Evolutionary conservation across 2,888 invertebrate species (phyloP), one percentile per base, ranked within the genome.

Genomic region (Eilema depressum): DNA sequence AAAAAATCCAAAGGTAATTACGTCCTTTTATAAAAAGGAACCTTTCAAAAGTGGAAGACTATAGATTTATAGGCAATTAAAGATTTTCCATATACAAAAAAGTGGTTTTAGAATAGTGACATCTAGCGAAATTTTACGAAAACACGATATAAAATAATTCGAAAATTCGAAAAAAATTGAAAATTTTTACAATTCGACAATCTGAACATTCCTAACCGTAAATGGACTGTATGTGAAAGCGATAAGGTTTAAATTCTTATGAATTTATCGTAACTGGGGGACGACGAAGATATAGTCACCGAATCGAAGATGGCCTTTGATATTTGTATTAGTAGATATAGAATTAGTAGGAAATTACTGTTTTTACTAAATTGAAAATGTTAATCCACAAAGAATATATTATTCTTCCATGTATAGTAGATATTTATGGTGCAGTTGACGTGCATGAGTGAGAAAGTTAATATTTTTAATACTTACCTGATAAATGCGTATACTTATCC

Each of bases 341-440:
- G 65, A 68, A 70, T 67, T 73, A 47, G 75, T 83, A 79, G 78
- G 64, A 60, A 79, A 75, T 71, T 75, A 81, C 75, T 57, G 70
- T 79, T 79, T 75, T 71, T 75, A 80, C 79, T 74, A 71, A 75
- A 78, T 65, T 81, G 72, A 71, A n/a, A 66, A 76, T 74, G 66
- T 78, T 83, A 83, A 74, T 80, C 72, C 62, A 78, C 78, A 81
- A 74, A 81, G 81, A 81, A 70, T 82, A 82, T 81, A 82, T 82
- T 81, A 80, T 82, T 81, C 81, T 81, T 81, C 83, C 73, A 73
- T 78, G 78, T 81, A 81, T 75, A 74, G 73, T 81, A 78, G 74
- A 65, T 74, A 75, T 77, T 71, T 76, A 67, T 73, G 69, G 17
- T 30, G 69, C 59, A 0, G 37, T 37, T 37, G 20, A 25, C 37